Evolutionary conservation across 2,888 invertebrate genomes (phyloP).

Genomic region (Eupeodes luniger): DNA sequence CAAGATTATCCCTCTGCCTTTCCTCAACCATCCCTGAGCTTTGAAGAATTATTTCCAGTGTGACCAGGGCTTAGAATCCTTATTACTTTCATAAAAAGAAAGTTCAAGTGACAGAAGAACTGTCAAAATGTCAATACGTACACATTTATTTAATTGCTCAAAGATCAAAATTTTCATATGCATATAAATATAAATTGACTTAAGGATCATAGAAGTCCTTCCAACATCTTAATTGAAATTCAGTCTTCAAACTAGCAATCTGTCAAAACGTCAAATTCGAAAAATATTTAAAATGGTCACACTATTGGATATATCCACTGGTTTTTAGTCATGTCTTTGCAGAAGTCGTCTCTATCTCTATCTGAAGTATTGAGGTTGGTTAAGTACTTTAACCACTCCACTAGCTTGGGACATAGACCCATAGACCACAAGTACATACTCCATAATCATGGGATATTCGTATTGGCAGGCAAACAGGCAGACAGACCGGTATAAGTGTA

Average conservation of each 20-base stretch:
- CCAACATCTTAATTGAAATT: no score
- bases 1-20: constrained; percentile 12
- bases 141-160: no score
- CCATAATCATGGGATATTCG: constrained; percentile 36
- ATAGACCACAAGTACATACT: constrained; percentile 61
- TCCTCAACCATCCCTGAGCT: constrained; percentile 4
- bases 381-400: constrained; percentile 58
- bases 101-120: no score
- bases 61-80: neutral
- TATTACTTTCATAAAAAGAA: no score
- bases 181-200: no score
- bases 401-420: constrained; percentile 28
- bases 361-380: constrained; percentile 39
- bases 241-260: no score
- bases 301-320: constrained; percentile 4
- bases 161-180: no score
- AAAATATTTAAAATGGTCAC: neutral
- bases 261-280: neutral
- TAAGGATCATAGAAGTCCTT: no score
- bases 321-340: neutral
- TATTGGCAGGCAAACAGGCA: neutral
- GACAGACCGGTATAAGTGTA: constrained; percentile 27
- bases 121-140: no score
- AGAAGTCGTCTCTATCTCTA: constrained; percentile 15
- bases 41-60: constrained; percentile 13